Percentiles rank a stretch among this genome's conserved stretches.
Conservation (phyloP, 2,888 invertebrate species). For the Lapara coniferarum region DNA sequence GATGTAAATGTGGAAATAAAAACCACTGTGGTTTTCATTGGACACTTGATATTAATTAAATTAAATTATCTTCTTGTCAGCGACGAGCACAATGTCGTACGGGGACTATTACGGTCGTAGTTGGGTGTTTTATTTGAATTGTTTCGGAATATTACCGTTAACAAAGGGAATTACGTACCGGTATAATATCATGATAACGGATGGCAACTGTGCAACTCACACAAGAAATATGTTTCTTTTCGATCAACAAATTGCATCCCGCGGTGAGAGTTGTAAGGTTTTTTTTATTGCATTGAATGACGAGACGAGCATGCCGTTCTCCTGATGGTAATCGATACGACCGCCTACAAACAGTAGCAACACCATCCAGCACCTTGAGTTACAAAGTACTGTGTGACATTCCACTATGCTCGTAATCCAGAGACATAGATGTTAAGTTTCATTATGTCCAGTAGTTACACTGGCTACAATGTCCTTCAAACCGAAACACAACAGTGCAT, state of each 20-base stretch:
- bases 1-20: slow-evolving; percentile 6
- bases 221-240: slow-evolving; percentile 14
- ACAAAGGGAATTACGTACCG: slow-evolving; percentile 8
- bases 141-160: slow-evolving; percentile 26
- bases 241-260: slow-evolving; percentile 12
- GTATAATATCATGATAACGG: neutral
- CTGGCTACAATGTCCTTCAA: no score
- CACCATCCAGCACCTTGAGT: no score
- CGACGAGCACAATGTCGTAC: slow-evolving; percentile 27
- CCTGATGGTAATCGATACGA: no score
- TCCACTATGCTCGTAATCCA: no score
- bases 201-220: slow-evolving; percentile 6
- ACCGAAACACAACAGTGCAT: no score
- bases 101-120: slow-evolving; percentile 24
- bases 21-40: slow-evolving; percentile 35
- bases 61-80: slow-evolving; percentile 42
- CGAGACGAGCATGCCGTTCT: no score
- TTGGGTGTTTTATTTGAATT: slow-evolving; percentile 24
- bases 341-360: no score
- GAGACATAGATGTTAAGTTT: no score
- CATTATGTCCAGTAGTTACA: no score
- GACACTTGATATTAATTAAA: slow-evolving; percentile 47
- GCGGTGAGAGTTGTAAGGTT: neutral
- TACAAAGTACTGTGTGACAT: no score
- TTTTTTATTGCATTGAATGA: no score